phyloP scores from a whole-genome alignment of 2,797 vertebrate genomes.

The Sebastes matsubarae region DNA sequence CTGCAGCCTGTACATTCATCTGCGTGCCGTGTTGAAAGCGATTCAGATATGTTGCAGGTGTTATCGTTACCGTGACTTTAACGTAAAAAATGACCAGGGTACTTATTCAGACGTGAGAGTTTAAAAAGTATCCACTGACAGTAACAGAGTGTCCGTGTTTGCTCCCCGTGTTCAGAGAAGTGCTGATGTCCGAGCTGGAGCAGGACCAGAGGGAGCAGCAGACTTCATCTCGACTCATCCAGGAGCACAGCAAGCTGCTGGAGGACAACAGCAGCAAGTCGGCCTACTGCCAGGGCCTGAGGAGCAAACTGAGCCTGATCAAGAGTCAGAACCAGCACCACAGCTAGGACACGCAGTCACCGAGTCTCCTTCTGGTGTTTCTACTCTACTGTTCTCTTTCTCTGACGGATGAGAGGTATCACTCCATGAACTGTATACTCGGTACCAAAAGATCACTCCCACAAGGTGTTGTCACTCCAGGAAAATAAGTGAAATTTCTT shows the following conservation, averaged over 20 bases:
- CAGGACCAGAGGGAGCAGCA: conserved; percentile 98
- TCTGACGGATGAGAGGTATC: not conserved
- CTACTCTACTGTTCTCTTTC: not conserved
- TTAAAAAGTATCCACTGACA: not conserved
- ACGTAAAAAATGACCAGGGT: not conserved
- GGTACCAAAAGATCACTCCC: no score
- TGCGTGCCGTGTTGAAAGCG: not conserved
- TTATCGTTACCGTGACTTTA: not conserved
- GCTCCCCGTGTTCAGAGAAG: conserved; percentile 79
- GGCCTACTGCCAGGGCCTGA: conserved; percentile 91
- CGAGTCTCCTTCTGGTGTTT: not conserved
- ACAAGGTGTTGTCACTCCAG: not conserved
- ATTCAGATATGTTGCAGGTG: not conserved
- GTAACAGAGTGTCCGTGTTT: not conserved
- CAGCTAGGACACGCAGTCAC: conserved; percentile 33
- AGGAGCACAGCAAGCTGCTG: conserved; percentile 96
- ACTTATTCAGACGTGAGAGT: not conserved
- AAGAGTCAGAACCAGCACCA: conserved; percentile 87
- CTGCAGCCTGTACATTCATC: not conserved
- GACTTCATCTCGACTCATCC: conserved; percentile 91
- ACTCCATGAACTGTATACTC: not conserved
- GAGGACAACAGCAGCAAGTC: conserved; percentile 95
- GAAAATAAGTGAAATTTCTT: not conserved
- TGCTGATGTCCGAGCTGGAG: conserved; percentile 93
- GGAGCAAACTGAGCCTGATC: conserved; percentile 93